Base-by-base conservation (phyloP, 1,140 invertebrate species). In the Macrobrachium rosenbergii region DNA sequence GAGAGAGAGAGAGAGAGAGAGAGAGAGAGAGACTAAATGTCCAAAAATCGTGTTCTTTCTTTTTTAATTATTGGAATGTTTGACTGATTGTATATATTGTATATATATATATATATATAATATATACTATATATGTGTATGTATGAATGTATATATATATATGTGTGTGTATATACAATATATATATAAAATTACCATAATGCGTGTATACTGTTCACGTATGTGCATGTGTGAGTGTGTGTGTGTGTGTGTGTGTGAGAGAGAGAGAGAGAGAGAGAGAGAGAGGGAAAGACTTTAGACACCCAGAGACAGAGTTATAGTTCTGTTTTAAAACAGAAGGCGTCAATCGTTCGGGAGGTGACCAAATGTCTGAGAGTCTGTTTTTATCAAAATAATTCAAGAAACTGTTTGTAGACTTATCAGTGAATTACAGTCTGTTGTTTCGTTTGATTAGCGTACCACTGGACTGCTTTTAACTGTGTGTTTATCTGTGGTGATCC, bases 251-350 rank as follows among this genome's bases (percentile, higher is more conserved):
- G 75, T 77, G 75, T 52, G 16, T 52, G 28, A 72, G 45, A 58
- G 67, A 82, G 81, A 37, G 60, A 69, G 64, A 45, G 69, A 67
- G 77, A 82, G 63, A 58, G 80, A 82, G 37, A 75, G 72, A 75
- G 72, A 75, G 76, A 45, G 45, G 19, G 78, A 28, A 16, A 80
- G 80, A 19, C 21, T 52, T 7, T 17, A 72, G 19, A 58, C 19
- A n/a, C 28, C 14, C 3, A 72, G 45, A 59, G 63, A 52, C 5
- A 69, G 64, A 82, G 52, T 14, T 17, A 14, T 28, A 72, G 64
- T 23, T 8, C 67, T 2, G 17, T 7, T 28, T 2, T 0, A 60
- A 52, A 60, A 10, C 16, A 83, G 59, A 59, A 14, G 43, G 69
- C 8, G 81, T 52, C 28, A 28, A 3, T 7, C 6, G 28, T 37